Evolutionary conservation across 2,797 vertebrate genomes (phyloP).

Genomic region (Tauraco hartlaubi): DNA sequence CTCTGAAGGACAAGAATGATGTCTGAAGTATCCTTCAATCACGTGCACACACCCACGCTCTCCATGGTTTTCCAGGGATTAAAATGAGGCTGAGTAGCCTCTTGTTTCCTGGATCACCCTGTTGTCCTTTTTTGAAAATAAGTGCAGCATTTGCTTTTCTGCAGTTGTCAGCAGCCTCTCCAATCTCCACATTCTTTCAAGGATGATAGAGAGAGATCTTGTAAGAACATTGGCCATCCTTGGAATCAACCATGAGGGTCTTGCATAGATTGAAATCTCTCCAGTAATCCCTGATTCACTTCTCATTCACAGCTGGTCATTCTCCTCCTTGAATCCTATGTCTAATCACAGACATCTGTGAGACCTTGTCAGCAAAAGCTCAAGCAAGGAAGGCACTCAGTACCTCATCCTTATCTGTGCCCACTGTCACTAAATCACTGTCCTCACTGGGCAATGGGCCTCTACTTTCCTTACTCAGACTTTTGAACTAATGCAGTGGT

Average conservation of each 20-base stretch:
- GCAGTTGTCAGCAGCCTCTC: neutral
- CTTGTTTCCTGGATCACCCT: neutral
- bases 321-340: neutral
- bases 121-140: neutral
- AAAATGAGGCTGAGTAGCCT: neutral
- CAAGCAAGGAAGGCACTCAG: neutral
- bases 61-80: neutral
- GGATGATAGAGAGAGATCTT: neutral
- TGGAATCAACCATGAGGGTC: accelerated
- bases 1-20: neutral
- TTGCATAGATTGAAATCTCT: neutral
- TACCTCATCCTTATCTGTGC: neutral
- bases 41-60: accelerated
- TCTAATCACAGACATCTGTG: neutral
- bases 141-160: neutral
- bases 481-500: neutral
- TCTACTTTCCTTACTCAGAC: neutral
- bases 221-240: neutral
- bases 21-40: neutral
- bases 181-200: neutral
- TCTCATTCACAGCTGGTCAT: neutral
- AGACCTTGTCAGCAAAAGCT: neutral
- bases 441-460: neutral
- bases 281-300: neutral
- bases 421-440: neutral